A percentile compares a stretch with the other conserved stretches of the same genome.
Evolutionary conservation across 2,888 invertebrate genomes (phyloP).

Genomic region (Nasonovia ribisnigri): DNA sequence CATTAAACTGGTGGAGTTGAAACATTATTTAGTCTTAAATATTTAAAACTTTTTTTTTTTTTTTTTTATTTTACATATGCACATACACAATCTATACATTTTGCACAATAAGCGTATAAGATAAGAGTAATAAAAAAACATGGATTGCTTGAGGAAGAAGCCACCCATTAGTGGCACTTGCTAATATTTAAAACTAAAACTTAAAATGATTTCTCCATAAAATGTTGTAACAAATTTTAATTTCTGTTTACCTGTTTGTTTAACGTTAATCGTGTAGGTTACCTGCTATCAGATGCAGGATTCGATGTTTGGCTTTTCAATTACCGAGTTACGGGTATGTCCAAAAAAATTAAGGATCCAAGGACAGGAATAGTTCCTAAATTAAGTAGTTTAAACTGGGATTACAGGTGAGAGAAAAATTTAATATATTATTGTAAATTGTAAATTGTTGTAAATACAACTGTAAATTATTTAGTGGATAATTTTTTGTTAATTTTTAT

Average conservation of each 20-base stretch:
- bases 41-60: background rate
- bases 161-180: too few relatives aligned
- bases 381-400: conserved; percentile 58
- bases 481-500: too few relatives aligned
- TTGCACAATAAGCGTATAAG: too few relatives aligned
- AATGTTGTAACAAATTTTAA: background rate
- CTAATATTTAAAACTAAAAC: too few relatives aligned
- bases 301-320: conserved; percentile 67
- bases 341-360: conserved; percentile 58
- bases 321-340: conserved; percentile 65
- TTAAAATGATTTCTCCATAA: background rate
- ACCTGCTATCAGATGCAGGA: conserved; percentile 65
- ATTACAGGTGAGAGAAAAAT: conserved; percentile 62
- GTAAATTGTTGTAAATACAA: too few relatives aligned
- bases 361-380: conserved; percentile 15
- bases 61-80: too few relatives aligned
- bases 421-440: too few relatives aligned
- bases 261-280: conserved; percentile 48
- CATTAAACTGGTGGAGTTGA: too few relatives aligned
- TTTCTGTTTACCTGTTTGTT: background rate
- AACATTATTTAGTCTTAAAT: background rate
- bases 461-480: too few relatives aligned
- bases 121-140: too few relatives aligned
- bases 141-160: too few relatives aligned
- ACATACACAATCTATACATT: too few relatives aligned